phyloP scores from a whole-genome alignment of 2,113 vertebrate species.

The Cyanoramphus novaezelandiae region DNA sequence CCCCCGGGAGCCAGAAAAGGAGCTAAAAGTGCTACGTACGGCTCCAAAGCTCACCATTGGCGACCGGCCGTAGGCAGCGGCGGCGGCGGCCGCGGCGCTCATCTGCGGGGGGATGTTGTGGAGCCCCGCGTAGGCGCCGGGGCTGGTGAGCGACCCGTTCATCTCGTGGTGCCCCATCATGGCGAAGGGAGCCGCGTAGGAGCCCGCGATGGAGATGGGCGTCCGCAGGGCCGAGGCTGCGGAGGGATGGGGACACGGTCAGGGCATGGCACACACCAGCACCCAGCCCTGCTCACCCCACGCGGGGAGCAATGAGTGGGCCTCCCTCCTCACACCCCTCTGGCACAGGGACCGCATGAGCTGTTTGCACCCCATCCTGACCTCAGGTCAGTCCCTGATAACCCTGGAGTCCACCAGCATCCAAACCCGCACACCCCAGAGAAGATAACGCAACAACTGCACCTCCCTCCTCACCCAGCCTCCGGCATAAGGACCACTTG shows the following conservation, averaged over 20 bases:
- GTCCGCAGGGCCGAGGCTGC: constrained; percentile 87
- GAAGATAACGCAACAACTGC: fast-evolving
- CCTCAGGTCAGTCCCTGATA: not conserved
- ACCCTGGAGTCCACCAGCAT: not conserved
- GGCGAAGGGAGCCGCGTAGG: constrained; percentile 88
- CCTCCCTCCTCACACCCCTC: not conserved
- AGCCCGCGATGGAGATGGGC: constrained; percentile 87
- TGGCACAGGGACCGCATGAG: not conserved
- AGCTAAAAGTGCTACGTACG: constrained; percentile 80
- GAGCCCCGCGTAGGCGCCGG: constrained; percentile 87
- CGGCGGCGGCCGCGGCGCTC: constrained; percentile 86
- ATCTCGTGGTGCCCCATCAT: constrained; percentile 98
- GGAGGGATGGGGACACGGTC: fast-evolving
- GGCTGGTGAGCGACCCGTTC: constrained; percentile 92
- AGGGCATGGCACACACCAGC: fast-evolving
- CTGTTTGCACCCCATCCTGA: not conserved
- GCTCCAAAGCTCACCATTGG: constrained; percentile 88
- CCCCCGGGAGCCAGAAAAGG: not conserved
- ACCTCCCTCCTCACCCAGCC: not conserved
- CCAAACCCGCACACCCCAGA: not conserved
- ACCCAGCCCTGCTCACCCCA: fast-evolving
- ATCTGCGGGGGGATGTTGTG: constrained; percentile 94
- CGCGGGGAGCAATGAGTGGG: too few species aligned
- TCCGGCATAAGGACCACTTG: fast-evolving
- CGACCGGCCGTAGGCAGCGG: constrained; percentile 88